A percentile compares a stretch with the other conserved stretches of the same genome.
These are phyloP conservation scores for Folsomia candida DNA, from an alignment of 2,888 invertebrate species.

Conservation along the genomic window DNA sequence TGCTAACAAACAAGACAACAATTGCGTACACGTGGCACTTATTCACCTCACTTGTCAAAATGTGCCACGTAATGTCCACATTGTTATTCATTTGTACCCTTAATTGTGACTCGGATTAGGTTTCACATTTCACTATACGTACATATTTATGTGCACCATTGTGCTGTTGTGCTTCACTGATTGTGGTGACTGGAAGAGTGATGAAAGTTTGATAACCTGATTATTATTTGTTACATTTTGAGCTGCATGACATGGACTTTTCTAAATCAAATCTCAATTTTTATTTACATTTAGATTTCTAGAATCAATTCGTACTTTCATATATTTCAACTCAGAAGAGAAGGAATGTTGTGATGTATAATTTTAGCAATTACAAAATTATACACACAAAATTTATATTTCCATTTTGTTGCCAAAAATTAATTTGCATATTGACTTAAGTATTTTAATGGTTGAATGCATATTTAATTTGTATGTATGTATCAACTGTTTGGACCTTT, in stretches of 20 bases:
- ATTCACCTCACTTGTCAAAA: not conserved
- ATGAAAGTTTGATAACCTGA: constrained; percentile 15
- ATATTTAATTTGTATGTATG: no score
- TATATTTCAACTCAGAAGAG: no score
- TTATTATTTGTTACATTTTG: constrained; percentile 5
- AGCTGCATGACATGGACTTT: no score
- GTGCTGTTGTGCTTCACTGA: not conserved
- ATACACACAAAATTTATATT: not conserved
- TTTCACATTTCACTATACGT: not conserved
- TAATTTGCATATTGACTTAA: no score
- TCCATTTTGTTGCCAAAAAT: not conserved
- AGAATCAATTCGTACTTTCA: no score
- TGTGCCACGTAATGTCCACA: not conserved
- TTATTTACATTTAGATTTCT: no score
- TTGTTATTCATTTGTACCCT: not conserved
- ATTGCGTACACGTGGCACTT: not conserved
- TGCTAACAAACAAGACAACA: no score
- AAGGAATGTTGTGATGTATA: no score
- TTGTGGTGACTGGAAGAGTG: not conserved
- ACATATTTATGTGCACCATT: not conserved
- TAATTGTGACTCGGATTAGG: not conserved
- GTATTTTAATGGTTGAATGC: no score
- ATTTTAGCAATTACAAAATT: not conserved
- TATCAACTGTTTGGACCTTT: no score
- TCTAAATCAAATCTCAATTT: no score